phyloP scores from a whole-genome alignment of 2,888 invertebrate genomes.

The Macaria liturata region DNA sequence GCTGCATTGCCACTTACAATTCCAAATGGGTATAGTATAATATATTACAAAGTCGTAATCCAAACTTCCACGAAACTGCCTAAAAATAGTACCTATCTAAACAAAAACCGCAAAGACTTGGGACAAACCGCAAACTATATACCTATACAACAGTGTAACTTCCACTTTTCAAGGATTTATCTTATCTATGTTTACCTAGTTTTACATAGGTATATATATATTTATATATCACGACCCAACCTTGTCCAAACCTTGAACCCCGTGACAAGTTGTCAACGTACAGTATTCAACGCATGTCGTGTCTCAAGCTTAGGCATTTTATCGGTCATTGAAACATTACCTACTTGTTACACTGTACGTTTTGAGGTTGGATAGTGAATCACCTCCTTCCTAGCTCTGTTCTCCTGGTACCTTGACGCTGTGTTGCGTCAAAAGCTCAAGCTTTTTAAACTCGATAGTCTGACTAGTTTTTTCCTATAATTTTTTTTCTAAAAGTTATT shows the following conservation, averaged over 20 bases:
- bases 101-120: not conserved
- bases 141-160: not conserved
- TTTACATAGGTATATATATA: not conserved
- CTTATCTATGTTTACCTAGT: not conserved
- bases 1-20: too few relatives aligned
- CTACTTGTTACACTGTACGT: conserved; percentile 16
- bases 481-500: too few relatives aligned
- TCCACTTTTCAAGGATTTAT: conserved; percentile 7
- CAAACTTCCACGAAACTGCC: too few relatives aligned
- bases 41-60: too few relatives aligned
- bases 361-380: conserved; percentile 5
- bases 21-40: too few relatives aligned
- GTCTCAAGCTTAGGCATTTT: conserved; percentile 14
- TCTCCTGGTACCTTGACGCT: conserved; percentile 15
- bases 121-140: not conserved
- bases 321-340: conserved; percentile 16
- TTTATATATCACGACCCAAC: conserved; percentile 11
- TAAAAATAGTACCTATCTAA: not conserved
- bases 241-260: conserved; percentile 26
- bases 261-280: conserved; percentile 15
- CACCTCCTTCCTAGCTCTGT: conserved; percentile 10
- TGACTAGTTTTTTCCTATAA: too few relatives aligned
- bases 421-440: conserved; percentile 2
- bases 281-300: conserved; percentile 20
- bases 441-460: not conserved